Conservation (phyloP, 53 echinoderm and acorn worm species). For the Glandiceps talaboti region DNA sequence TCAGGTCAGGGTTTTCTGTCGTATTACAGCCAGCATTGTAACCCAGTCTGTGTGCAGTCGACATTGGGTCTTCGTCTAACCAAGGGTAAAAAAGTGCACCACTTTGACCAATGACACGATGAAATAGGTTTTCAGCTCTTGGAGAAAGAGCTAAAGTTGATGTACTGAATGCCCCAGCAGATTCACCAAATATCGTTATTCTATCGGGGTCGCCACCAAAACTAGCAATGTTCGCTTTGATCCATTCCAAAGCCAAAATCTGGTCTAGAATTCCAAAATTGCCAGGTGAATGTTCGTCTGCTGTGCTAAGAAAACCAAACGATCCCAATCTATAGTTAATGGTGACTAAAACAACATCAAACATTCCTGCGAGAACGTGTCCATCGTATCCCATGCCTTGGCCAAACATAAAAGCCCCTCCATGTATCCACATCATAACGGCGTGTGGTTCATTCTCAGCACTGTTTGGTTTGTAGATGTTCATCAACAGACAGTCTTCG, state of each 20-base stretch:
- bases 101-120: constrained; percentile 46
- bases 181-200: constrained; percentile 78
- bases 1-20: too few species aligned
- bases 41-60: too few species aligned
- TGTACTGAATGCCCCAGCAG: constrained; percentile 54
- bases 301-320: constrained; percentile 54
- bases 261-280: constrained; percentile 82
- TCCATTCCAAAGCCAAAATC: constrained; percentile 48
- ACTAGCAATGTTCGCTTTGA: constrained; percentile 42
- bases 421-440: constrained; percentile 82
- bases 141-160: constrained; percentile 37
- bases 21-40: too few species aligned
- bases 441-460: constrained; percentile 20
- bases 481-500: constrained; percentile 73
- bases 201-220: constrained; percentile 61
- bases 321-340: constrained; percentile 65
- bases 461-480: constrained; percentile 68
- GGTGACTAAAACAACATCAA: constrained; percentile 69
- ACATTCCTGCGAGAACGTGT: constrained; percentile 42
- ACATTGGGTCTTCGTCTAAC: too few species aligned
- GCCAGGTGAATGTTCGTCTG: constrained; percentile 39
- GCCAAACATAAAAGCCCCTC: constrained; percentile 58
- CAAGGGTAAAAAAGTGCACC: constrained; percentile 49
- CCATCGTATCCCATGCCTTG: constrained; percentile 63
- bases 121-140: constrained; percentile 43